phyloP scores from a whole-genome alignment of 2,113 vertebrate species.

The Riparia riparia region DNA sequence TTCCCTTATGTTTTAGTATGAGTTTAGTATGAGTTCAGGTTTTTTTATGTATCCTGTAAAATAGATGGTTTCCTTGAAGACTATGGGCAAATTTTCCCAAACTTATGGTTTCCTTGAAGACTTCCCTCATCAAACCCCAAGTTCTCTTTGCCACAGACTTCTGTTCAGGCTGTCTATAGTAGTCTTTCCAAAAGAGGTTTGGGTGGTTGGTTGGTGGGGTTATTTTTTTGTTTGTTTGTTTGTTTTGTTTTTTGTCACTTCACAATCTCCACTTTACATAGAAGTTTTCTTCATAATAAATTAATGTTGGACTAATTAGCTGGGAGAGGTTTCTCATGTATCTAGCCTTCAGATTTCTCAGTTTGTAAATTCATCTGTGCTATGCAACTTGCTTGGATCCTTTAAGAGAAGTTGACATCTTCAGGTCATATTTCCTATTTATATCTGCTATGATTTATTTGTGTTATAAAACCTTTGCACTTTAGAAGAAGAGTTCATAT shows the following conservation, averaged over 20 bases:
- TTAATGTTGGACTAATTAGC: background rate
- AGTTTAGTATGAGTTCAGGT: background rate
- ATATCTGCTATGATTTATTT: background rate
- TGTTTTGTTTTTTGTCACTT: background rate
- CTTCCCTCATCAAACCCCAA: background rate
- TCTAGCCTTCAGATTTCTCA: background rate
- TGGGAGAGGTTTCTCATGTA: background rate
- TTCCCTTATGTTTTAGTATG: background rate
- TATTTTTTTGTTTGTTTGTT: background rate
- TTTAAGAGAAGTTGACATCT: background rate
- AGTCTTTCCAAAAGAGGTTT: background rate
- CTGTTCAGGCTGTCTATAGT: background rate
- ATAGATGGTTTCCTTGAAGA: background rate
- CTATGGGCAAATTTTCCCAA: too few relatives aligned
- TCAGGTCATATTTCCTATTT: background rate
- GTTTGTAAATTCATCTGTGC: background rate
- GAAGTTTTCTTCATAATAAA: background rate
- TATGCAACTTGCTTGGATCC: background rate
- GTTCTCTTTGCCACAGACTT: background rate
- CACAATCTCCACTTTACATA: background rate
- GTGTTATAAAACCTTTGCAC: background rate
- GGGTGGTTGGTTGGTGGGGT: background rate
- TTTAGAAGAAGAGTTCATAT: background rate
- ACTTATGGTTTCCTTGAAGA: background rate
- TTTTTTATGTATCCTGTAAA: background rate